Conservation (phyloP, 2,888 invertebrate species). For the Hemistola chrysoprasaria region DNA sequence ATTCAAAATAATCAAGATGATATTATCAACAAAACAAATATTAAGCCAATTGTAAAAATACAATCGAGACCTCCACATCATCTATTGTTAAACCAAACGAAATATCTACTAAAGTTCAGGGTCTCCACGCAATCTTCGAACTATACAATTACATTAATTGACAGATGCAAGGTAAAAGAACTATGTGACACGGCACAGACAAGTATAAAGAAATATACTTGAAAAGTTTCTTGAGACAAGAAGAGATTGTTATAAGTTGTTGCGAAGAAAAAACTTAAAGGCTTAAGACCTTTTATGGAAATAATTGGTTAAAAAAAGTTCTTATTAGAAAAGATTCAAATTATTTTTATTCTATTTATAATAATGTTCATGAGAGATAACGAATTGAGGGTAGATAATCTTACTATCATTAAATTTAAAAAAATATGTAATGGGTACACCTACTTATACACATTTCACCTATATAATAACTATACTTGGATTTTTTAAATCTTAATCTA, state of each 20-base stretch:
- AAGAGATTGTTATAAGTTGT: constrained; percentile 23
- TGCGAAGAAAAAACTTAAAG: constrained; percentile 19
- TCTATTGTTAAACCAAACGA: constrained; percentile 29
- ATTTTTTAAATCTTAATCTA: too few species aligned
- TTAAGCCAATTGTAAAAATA: constrained; percentile 18
- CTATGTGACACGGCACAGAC: constrained; percentile 21
- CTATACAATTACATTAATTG: constrained; percentile 29
- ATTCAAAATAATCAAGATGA: constrained; percentile 9
- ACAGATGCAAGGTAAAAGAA: constrained; percentile 24
- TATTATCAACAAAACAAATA: constrained; percentile 16
- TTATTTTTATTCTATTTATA: too few species aligned
- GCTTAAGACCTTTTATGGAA: constrained; percentile 17
- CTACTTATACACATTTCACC: too few species aligned
- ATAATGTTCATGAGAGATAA: too few species aligned
- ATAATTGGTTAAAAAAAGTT: constrained; percentile 20
- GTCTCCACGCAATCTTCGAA: constrained; percentile 26
- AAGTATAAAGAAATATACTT: constrained; percentile 17
- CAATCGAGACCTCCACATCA: constrained; percentile 25
- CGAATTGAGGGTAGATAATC: too few species aligned
- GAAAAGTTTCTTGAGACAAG: constrained; percentile 21
- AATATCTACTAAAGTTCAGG: constrained; percentile 29
- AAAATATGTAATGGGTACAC: too few species aligned
- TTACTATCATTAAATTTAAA: too few species aligned
- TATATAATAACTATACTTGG: too few species aligned
- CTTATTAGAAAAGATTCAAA: constrained; percentile 3